Percentiles rank a stretch among this genome's conserved stretches.
Conservation (phyloP, 2,888 invertebrate species). For the Euspilapteryx auroguttella region DNA sequence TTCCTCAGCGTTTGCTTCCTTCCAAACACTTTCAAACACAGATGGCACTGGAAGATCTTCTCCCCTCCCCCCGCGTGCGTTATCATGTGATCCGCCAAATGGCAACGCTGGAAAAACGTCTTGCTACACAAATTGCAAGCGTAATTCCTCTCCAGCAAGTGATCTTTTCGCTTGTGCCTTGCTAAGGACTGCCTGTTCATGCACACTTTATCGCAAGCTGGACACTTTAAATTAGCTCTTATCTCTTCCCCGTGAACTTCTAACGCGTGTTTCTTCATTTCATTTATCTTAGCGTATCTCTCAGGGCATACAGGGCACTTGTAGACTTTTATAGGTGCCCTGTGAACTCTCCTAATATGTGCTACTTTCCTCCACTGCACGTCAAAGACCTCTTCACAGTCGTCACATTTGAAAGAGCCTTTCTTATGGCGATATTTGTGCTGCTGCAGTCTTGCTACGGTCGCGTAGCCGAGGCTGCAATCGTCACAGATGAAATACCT, state of each 20-base stretch:
- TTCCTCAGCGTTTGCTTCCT: slow-evolving; percentile 41
- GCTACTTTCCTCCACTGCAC: neutral
- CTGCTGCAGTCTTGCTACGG: slow-evolving; percentile 2
- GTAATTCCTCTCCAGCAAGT: slow-evolving; percentile 40
- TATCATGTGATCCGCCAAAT: slow-evolving; percentile 48
- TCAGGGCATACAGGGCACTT: slow-evolving; percentile 38
- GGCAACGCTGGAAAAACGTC: slow-evolving; percentile 45
- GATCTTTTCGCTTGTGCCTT: slow-evolving; percentile 40
- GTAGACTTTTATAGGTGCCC: slow-evolving; percentile 1
- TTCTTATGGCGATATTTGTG: slow-evolving; percentile 20
- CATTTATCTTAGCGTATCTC: slow-evolving; percentile 31
- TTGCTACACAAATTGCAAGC: slow-evolving; percentile 46
- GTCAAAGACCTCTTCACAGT: slow-evolving; percentile 4
- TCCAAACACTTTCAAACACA: slow-evolving; percentile 60
- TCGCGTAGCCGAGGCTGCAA: slow-evolving; percentile 9
- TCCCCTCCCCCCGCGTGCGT: slow-evolving; percentile 57
- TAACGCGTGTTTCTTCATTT: slow-evolving; percentile 20
- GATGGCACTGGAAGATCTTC: slow-evolving; percentile 59
- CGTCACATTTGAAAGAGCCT: slow-evolving; percentile 4
- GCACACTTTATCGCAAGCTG: slow-evolving; percentile 9
- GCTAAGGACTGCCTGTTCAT: slow-evolving; percentile 31
- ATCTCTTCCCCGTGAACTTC: slow-evolving; percentile 16
- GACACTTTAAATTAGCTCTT: slow-evolving; percentile 1
- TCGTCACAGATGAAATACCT: slow-evolving; percentile 3
- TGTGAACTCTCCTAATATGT: slow-evolving; percentile 1